These are phyloP conservation scores for Euzophera pinguis DNA, from an alignment of 2,888 invertebrate species.

Conservation along the genomic window DNA sequence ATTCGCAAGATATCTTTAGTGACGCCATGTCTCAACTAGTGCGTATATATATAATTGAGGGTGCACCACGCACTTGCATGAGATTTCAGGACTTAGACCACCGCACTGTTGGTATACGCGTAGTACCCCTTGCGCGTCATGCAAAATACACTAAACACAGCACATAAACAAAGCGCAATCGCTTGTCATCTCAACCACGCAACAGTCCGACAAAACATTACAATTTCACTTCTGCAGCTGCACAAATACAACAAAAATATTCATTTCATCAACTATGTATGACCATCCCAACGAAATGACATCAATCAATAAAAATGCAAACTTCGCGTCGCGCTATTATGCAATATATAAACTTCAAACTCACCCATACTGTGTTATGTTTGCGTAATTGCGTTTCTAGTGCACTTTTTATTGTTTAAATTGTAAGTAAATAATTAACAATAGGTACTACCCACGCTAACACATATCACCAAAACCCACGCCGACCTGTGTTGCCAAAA, in stretches of 20 bases:
- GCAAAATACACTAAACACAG: not conserved
- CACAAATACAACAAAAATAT: slow-evolving; percentile 45
- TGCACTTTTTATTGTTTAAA: slow-evolving; percentile 30
- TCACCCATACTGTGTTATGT: slow-evolving; percentile 46
- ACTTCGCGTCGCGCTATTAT: slow-evolving; percentile 21
- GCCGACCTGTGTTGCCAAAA: slow-evolving; percentile 65
- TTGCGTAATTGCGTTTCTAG: slow-evolving; percentile 27
- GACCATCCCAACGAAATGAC: slow-evolving; percentile 53
- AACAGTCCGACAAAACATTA: not conserved
- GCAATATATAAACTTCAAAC: slow-evolving; percentile 29
- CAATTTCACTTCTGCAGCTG: slow-evolving; percentile 24
- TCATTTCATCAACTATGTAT: slow-evolving; percentile 25
- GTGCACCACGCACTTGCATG: not conserved
- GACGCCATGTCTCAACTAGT: not conserved
- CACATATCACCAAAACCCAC: slow-evolving; percentile 66
- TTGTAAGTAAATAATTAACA: slow-evolving; percentile 40
- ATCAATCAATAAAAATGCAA: slow-evolving; percentile 62
- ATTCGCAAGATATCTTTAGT: not conserved
- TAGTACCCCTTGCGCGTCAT: not conserved
- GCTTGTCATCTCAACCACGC: not conserved
- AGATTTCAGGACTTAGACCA: not conserved
- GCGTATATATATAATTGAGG: not conserved
- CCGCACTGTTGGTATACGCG: not conserved
- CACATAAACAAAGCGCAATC: not conserved
- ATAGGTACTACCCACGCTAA: slow-evolving; percentile 63